Evolutionary conservation across 2,797 vertebrate genomes (phyloP), one percentile per base, ranked within the genome.

Genomic region (Alca torda): DNA sequence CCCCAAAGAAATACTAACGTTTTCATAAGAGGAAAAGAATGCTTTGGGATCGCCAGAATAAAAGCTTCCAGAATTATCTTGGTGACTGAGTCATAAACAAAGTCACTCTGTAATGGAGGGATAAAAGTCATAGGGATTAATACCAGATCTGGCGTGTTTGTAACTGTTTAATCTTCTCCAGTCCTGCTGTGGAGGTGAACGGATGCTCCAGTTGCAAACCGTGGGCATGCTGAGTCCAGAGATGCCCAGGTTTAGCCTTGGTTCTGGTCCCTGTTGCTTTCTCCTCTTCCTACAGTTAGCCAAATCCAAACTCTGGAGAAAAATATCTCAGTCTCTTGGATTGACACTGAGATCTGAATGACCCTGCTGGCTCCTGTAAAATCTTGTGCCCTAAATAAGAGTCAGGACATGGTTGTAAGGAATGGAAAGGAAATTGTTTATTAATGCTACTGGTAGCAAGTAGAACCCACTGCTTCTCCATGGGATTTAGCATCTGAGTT

Each of bases 61-160:
- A 94, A 82, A 85, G 56, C 67, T 91, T 85, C 84, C 75, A 94
- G 73, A 88, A 78, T 88, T 94, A 72, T 80, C 69, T 83, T 73
- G 68, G 17, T n/a, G 3, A 84, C 11, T 73, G 78, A 76, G 43
- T 89, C 56, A 88, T 54, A 95, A 93, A 72, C 82, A 94, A 83
- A 94, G 51, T 65, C 4, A 1, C 64, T 93, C 37, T 93, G 87
- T 89, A 93, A 87, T 9, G 57, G 73, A 85, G 11, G 26, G 11
- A 57, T 90, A 63, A 85, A 89, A 90, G 35, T 83, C 72, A 51
- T 5, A 45, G 16, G 46, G 56, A 90, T 95, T 81, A 87, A 72
- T 24, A 70, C 8, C 31, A 93, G 68, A 21, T 48, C 63, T 63
- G 86, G 26, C 67, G 43, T 35, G 56, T 84, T 76, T 60, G 33